Evolutionary conservation across 2,113 vertebrate genomes (phyloP).

Genomic region (Panthera tigris): DNA sequence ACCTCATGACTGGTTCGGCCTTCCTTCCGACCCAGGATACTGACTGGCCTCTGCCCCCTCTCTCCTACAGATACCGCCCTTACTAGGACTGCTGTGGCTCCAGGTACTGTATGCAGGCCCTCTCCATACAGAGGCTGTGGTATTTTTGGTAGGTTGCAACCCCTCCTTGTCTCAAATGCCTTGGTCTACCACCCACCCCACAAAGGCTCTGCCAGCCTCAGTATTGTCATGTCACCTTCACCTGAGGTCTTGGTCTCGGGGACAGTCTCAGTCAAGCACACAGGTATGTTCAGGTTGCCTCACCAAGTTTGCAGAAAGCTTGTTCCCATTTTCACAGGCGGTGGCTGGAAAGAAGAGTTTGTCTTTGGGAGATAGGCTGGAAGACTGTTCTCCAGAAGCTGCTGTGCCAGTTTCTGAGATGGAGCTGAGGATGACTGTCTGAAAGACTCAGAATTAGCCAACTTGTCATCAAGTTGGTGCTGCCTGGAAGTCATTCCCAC

Average conservation of each 20-base stretch:
- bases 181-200: not conserved
- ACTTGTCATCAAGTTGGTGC: not conserved
- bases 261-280: not conserved
- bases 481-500: not conserved
- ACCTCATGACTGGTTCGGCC: fast-evolving
- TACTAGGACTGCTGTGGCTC: slow-evolving; percentile 99
- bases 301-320: not conserved
- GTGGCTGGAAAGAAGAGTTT: not conserved
- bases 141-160: slow-evolving; percentile 94
- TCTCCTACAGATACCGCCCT: slow-evolving; percentile 92
- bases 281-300: not conserved
- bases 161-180: not conserved
- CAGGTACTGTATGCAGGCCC: slow-evolving; percentile 94
- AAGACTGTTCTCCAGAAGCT: not conserved
- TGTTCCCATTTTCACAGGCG: fast-evolving
- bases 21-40: too few species aligned
- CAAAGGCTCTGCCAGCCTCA: not conserved
- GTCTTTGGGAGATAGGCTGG: not conserved
- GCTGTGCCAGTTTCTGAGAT: not conserved
- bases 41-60: slow-evolving; percentile 24
- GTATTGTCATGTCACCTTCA: too few species aligned
- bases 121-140: slow-evolving; percentile 98
- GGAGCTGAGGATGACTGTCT: not conserved
- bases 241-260: fast-evolving
- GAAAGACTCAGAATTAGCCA: not conserved